phyloP scores from a whole-genome alignment of 1,140 invertebrate species.

The Bombus cullumanus region DNA sequence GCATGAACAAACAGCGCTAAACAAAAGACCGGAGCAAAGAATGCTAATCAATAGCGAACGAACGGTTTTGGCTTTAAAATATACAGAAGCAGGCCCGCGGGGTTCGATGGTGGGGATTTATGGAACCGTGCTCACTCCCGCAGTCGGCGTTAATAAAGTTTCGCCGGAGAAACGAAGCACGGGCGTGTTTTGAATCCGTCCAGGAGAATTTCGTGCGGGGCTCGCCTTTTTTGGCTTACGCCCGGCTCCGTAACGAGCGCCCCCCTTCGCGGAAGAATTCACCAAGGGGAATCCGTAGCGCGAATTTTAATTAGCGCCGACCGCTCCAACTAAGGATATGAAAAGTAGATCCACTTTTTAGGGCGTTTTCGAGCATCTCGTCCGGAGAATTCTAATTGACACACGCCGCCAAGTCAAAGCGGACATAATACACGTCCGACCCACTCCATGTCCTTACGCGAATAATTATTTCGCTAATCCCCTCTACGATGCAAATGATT shows the following conservation, averaged over 20 bases:
- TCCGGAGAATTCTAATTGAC: background rate
- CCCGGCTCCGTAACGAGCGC: background rate
- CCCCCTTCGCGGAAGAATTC: background rate
- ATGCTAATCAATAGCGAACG: background rate
- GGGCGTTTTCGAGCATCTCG: background rate
- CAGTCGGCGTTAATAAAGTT: background rate
- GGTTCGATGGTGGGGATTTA: background rate
- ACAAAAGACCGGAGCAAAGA: background rate
- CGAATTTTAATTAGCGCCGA: background rate
- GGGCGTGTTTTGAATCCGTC: conserved; percentile 4
- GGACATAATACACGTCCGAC: background rate
- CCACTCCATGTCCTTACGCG: background rate
- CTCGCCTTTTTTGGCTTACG: background rate
- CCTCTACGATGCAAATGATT: too few species aligned
- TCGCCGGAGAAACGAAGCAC: background rate
- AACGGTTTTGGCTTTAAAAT: background rate
- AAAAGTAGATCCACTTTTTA: background rate
- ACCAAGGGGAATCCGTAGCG: background rate
- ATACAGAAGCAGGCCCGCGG: background rate
- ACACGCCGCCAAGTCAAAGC: background rate
- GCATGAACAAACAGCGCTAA: background rate
- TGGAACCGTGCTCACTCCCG: background rate
- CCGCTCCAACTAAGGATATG: background rate
- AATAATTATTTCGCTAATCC: background rate
- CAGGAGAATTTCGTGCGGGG: background rate